Conservation (phyloP, 2,888 invertebrate genomes). For the Smittia aterrima region DNA sequence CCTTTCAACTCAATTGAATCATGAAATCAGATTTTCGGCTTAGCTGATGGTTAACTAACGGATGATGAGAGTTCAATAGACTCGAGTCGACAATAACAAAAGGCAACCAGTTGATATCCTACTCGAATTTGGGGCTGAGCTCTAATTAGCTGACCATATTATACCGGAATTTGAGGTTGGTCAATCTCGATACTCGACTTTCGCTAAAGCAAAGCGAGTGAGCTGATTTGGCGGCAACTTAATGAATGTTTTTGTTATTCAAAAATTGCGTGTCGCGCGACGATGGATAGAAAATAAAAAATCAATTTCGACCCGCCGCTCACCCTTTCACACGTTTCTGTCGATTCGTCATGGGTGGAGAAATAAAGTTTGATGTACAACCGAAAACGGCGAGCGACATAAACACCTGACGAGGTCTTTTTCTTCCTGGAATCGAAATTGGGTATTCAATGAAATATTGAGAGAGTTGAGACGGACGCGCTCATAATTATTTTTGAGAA, state of each 20-base stretch:
- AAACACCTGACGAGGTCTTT: not conserved
- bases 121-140: not conserved
- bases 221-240: not conserved
- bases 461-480: not conserved
- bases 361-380: not conserved
- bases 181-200: not conserved
- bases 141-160: not conserved
- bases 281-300: not conserved
- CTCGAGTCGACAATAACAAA: not conserved
- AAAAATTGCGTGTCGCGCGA: slow-evolving; percentile 8
- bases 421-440: not conserved
- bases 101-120: slow-evolving; percentile 3
- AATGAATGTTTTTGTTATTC: slow-evolving; percentile 4
- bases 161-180: slow-evolving; percentile 7
- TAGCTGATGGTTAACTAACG: not conserved
- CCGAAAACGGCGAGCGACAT: not conserved
- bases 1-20: not conserved
- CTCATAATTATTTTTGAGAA: not conserved
- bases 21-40: too few species aligned
- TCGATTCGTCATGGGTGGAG: not conserved
- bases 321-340: not conserved
- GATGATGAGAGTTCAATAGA: not conserved
- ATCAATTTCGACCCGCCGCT: not conserved
- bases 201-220: not conserved
- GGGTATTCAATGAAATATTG: slow-evolving; percentile 22